These are phyloP conservation scores for Pissodes strobi DNA, from an alignment of 1,140 invertebrate genomes.

Conservation along the genomic window DNA sequence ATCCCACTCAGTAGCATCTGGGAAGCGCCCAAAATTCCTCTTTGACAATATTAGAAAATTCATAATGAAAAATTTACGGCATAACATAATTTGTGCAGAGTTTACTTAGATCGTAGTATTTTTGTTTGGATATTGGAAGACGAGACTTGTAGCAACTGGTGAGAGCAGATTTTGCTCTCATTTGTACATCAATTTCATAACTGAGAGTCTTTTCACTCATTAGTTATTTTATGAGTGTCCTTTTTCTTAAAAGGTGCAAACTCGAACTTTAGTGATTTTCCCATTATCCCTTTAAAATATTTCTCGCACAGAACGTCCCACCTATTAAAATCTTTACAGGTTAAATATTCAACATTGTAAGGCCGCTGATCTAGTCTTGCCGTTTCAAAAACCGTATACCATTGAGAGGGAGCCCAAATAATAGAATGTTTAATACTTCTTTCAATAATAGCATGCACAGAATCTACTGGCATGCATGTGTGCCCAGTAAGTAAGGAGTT, in stretches of 20 bases:
- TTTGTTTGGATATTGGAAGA: no score
- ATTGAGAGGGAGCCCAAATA: not conserved
- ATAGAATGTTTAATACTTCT: not conserved
- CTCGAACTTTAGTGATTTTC: no score
- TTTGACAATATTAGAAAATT: not conserved
- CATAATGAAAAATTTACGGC: not conserved
- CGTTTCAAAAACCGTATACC: not conserved
- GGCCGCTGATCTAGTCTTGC: not conserved
- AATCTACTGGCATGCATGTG: not conserved
- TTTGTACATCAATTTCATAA: no score
- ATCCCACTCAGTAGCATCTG: no score
- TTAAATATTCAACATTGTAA: not conserved
- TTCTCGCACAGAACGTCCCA: not conserved
- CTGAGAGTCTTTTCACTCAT: not conserved
- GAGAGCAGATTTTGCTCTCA: no score
- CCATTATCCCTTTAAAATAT: not conserved
- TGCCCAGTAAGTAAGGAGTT: not conserved
- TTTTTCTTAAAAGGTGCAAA: constrained; percentile 1
- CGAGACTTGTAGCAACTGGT: no score
- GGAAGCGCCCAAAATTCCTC: no score
- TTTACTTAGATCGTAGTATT: no score
- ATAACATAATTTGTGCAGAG: no score
- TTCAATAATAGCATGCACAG: not conserved
- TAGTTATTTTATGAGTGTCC: not conserved
- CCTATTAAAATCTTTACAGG: not conserved